Percentiles rank a stretch among this genome's conserved stretches.
phyloP scores from a whole-genome alignment of 2,113 vertebrate species.

The Grammomys surdaster region DNA sequence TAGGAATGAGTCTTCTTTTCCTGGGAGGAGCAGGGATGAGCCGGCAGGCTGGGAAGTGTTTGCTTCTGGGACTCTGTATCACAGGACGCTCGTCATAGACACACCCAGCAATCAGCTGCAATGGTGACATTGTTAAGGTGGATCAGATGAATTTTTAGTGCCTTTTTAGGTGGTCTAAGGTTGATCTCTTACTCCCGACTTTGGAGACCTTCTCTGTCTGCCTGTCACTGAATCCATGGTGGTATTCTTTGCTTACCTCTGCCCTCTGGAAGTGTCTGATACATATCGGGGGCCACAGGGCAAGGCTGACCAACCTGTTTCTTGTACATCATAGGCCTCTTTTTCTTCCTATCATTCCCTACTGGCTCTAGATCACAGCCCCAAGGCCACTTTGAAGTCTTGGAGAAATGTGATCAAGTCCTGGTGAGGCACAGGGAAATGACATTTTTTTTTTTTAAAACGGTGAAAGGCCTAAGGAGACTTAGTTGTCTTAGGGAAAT shows the following conservation, averaged over 20 bases:
- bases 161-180: background rate
- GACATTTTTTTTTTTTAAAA: background rate
- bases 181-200: background rate
- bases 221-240: background rate
- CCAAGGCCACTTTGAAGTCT: background rate
- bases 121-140: background rate
- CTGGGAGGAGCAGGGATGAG: background rate
- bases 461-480: background rate
- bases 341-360: background rate
- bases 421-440: background rate
- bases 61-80: accelerated
- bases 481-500: background rate
- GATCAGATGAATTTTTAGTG: background rate
- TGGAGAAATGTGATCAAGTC: background rate
- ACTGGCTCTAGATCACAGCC: background rate
- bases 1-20: background rate
- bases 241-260: background rate
- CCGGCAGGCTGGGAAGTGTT: background rate
- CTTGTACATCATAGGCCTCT: accelerated
- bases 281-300: background rate
- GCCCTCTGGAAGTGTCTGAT: background rate
- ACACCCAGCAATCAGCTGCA: background rate
- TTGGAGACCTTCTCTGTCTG: background rate
- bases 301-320: background rate
- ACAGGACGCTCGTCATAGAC: background rate